Evolutionary conservation across 2,797 vertebrate genomes (phyloP).

Genomic region (Simalia tracyae): DNA sequence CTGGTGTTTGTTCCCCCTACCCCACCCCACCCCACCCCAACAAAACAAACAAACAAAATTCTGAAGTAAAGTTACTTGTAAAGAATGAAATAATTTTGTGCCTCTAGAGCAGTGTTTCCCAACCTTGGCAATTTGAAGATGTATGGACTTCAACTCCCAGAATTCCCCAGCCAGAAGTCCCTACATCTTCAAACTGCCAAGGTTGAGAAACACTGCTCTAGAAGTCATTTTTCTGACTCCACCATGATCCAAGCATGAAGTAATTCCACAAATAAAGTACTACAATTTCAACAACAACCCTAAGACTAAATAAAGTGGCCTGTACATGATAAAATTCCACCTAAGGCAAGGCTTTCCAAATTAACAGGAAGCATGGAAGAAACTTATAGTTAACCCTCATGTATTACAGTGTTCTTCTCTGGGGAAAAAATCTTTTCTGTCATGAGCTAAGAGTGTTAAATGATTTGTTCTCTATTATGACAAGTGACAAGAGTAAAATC

Average conservation of each 20-base stretch:
- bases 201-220: too few relatives aligned
- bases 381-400: not conserved
- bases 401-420: not conserved
- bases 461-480: not conserved
- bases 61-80: not conserved
- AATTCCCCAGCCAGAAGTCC: too few relatives aligned
- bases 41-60: not conserved
- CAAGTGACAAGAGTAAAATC: not conserved
- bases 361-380: slow-evolving; percentile 21
- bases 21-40: not conserved
- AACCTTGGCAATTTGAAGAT: too few relatives aligned
- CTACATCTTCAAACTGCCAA: too few relatives aligned
- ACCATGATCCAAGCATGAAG: not conserved
- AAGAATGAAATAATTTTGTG: not conserved
- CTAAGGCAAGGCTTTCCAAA: slow-evolving; percentile 22
- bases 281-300: slow-evolving; percentile 9
- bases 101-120: too few relatives aligned
- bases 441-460: slow-evolving; percentile 8
- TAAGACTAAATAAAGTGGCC: slow-evolving; percentile 30
- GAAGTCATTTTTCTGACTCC: not conserved
- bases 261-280: slow-evolving; percentile 21
- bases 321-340: slow-evolving; percentile 21
- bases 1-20: too few relatives aligned
- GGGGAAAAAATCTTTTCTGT: not conserved
- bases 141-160: too few relatives aligned